Evolutionary conservation across 2,113 vertebrate species (phyloP).

Genomic region (Periophthalmodon schlosseri): DNA sequence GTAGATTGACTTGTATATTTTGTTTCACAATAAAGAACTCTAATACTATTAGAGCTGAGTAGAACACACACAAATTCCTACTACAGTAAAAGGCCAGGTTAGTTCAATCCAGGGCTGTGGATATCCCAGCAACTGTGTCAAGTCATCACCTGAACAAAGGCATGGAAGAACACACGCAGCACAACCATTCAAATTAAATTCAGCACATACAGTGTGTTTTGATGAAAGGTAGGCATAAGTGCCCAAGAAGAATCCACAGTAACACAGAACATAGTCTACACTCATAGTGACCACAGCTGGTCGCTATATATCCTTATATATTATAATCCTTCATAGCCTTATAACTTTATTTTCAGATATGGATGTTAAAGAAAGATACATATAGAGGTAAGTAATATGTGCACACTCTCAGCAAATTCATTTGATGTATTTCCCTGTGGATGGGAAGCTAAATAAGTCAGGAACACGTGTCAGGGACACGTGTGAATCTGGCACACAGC

Average conservation of each 20-base stretch:
- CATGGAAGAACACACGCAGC: neutral
- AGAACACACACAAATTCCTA: too few species aligned
- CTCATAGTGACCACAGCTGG: neutral
- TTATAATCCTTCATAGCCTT: neutral
- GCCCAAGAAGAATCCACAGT: neutral
- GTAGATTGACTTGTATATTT: neutral
- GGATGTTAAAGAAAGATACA: neutral
- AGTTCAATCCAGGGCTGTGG: too few species aligned
- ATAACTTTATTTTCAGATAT: neutral
- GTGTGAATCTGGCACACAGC: slow-evolving; percentile 35
- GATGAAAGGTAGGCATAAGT: neutral
- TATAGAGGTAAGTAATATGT: neutral
- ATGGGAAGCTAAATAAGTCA: slow-evolving; percentile 26
- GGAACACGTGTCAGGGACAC: slow-evolving; percentile 22
- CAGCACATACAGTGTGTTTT: neutral
- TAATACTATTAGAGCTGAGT: too few species aligned
- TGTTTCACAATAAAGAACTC: too few species aligned
- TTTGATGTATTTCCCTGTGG: slow-evolving; percentile 14
- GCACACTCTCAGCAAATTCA: neutral
- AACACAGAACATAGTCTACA: neutral
- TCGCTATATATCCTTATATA: too few species aligned
- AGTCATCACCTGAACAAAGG: too few species aligned
- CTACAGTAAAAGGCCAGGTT: too few species aligned
- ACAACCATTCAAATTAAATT: neutral
- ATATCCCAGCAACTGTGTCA: too few species aligned